Evolutionary conservation across 2,113 vertebrate species (phyloP).

Genomic region (Pseudopodoces humilis): DNA sequence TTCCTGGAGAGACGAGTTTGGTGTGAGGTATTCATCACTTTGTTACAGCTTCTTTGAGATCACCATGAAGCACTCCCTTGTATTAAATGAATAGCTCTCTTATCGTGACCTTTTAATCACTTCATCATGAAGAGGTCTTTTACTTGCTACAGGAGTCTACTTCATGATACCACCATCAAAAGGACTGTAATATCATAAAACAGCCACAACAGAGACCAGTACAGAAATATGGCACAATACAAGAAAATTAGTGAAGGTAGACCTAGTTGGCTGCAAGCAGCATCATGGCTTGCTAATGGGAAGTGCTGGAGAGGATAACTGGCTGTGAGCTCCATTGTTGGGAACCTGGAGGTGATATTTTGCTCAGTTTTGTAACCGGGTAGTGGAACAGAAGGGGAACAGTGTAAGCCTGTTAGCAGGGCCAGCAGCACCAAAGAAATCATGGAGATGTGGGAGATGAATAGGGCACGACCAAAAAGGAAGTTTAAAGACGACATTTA

Average conservation of each 20-base stretch:
- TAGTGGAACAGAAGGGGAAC: neutral
- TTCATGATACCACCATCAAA: conserved; percentile 24
- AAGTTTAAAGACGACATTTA: neutral
- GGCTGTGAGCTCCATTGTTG: conserved; percentile 26
- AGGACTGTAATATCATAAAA: neutral
- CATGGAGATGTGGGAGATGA: neutral
- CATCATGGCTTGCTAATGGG: conserved; percentile 18
- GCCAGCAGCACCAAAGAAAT: conserved; percentile 1
- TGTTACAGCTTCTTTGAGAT: conserved; percentile 45
- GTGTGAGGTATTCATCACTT: conserved; percentile 45
- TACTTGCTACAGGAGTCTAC: conserved; percentile 22
- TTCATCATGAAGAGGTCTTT: conserved; percentile 44
- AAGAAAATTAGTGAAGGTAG: conserved; percentile 41
- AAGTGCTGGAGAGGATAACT: conserved; percentile 6
- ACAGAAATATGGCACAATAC: neutral
- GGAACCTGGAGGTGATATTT: neutral
- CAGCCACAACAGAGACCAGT: neutral
- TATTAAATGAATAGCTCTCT: conserved; percentile 53
- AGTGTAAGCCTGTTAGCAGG: conserved; percentile 1
- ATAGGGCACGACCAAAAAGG: neutral
- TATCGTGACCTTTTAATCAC: conserved; percentile 59
- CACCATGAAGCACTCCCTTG: conserved; percentile 11
- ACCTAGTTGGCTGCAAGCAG: neutral
- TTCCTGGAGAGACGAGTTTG: conserved; percentile 12
- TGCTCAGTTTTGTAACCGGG: neutral